Evolutionary conservation across 1,140 invertebrate species (phyloP).

Genomic region (Cyclina sinensis): DNA sequence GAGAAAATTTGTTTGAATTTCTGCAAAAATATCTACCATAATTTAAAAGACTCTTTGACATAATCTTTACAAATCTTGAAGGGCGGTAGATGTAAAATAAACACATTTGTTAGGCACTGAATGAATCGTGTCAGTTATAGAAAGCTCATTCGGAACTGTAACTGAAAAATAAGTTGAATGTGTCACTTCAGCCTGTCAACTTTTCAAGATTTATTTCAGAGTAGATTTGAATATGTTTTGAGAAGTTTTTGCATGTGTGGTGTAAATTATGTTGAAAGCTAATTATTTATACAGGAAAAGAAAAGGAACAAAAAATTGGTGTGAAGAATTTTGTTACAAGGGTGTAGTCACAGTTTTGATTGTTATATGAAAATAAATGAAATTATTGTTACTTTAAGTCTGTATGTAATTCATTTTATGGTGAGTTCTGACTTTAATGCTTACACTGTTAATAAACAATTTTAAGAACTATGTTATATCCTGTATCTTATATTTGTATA

Average conservation of each 20-base stretch:
- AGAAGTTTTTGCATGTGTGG: neutral
- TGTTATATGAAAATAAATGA: no score
- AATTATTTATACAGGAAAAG: neutral
- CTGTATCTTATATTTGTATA: no score
- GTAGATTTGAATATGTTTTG: neutral
- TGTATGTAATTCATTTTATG: no score
- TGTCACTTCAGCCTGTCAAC: neutral
- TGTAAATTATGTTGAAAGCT: neutral
- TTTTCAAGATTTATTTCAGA: constrained; percentile 23
- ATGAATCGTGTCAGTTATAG: constrained; percentile 3
- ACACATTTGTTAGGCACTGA: neutral
- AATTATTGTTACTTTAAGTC: no score
- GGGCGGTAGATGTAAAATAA: neutral
- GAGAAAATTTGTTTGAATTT: neutral
- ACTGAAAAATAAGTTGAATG: constrained; percentile 21
- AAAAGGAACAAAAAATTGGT: constrained; percentile 4
- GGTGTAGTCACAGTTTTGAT: neutral
- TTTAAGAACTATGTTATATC: no score
- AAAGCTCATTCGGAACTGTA: constrained; percentile 1
- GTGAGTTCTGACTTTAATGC: no score
- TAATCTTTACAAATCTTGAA: constrained; percentile 7
- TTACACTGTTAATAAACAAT: no score
- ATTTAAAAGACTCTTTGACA: constrained; percentile 5
- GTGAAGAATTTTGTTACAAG: neutral
- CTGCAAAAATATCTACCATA: neutral